Percentiles rank a stretch among this genome's conserved stretches.
These are phyloP conservation scores for Enteromius thamalakanensis DNA, from an alignment of 2,797 vertebrate species.

Conservation along the genomic window DNA sequence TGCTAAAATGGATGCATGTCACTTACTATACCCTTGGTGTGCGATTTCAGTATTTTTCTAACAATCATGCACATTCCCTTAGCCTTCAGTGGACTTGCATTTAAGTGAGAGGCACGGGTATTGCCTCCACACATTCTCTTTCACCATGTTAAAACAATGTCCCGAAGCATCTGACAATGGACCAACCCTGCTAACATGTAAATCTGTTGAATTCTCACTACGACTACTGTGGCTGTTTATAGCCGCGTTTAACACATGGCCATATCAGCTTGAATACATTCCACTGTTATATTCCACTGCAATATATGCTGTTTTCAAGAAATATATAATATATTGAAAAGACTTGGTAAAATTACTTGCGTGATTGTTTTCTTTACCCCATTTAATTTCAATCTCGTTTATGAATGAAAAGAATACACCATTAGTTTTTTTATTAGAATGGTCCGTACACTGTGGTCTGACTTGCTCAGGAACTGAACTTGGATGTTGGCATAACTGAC, in stretches of 20 bases:
- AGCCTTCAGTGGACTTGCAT: conserved; percentile 88
- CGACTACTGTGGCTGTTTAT: background rate
- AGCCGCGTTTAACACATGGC: background rate
- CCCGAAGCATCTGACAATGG: conserved; percentile 23
- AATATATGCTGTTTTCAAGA: conserved; percentile 19
- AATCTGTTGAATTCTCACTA: background rate
- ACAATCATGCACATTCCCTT: conserved; percentile 78
- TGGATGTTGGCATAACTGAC: conserved; percentile 10
- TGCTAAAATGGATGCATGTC: conserved; percentile 70
- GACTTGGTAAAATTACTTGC: background rate
- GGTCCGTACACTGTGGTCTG: conserved; percentile 47
- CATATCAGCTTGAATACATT: conserved; percentile 26
- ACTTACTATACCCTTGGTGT: conserved; percentile 65
- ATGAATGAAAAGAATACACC: background rate
- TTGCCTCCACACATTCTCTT: conserved; percentile 40
- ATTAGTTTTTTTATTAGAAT: conserved; percentile 21
- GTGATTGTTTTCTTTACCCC: conserved; percentile 6
- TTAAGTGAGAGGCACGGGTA: conserved; percentile 86
- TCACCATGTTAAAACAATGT: background rate
- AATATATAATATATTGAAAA: conserved; percentile 19
- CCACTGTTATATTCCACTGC: conserved; percentile 36
- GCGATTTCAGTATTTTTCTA: conserved; percentile 71
- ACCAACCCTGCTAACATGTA: conserved; percentile 9
- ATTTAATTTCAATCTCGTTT: background rate
- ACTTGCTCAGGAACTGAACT: conserved; percentile 43